Evolutionary conservation across 2,888 invertebrate species (phyloP).

Genomic region (Ormyrus labotus): DNA sequence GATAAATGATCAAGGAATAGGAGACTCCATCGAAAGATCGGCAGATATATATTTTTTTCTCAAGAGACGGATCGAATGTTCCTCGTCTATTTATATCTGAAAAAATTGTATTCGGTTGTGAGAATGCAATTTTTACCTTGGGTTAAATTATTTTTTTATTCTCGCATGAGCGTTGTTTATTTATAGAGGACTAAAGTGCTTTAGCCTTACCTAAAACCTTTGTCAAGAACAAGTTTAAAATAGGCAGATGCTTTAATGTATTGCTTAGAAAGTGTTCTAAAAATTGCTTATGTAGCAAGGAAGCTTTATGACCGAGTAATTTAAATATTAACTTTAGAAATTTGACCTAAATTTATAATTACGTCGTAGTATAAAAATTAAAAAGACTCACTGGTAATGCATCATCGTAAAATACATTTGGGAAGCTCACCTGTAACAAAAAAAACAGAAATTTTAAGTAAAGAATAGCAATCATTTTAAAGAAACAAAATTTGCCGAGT

Average conservation of each 20-base stretch:
- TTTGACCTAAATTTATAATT: constrained; percentile 29
- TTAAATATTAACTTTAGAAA: constrained; percentile 8
- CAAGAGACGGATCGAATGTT: too few species aligned
- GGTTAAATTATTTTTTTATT: too few species aligned
- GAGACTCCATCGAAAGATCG: constrained; percentile 8
- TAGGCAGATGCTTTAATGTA: not conserved
- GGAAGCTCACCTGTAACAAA: constrained; percentile 9
- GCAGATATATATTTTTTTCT: too few species aligned
- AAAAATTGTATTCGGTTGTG: too few species aligned
- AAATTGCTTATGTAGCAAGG: not conserved
- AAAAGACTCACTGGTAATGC: constrained; percentile 3
- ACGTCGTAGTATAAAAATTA: constrained; percentile 8
- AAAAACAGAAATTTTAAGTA: constrained; percentile 2
- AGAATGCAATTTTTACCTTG: too few species aligned
- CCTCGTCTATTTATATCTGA: too few species aligned
- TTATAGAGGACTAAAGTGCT: not conserved
- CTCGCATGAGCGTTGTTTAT: too few species aligned
- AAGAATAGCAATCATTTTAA: not conserved
- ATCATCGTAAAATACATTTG: not conserved
- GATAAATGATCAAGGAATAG: constrained; percentile 34
- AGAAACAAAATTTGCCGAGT: not conserved
- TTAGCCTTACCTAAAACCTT: not conserved
- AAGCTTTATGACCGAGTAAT: constrained; percentile 18
- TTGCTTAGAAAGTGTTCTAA: constrained; percentile 11
- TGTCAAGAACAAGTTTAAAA: not conserved